Evolutionary conservation across 1,140 invertebrate species (phyloP), one percentile per base, ranked within the genome.

Genomic region (Dinoponera quadriceps): DNA sequence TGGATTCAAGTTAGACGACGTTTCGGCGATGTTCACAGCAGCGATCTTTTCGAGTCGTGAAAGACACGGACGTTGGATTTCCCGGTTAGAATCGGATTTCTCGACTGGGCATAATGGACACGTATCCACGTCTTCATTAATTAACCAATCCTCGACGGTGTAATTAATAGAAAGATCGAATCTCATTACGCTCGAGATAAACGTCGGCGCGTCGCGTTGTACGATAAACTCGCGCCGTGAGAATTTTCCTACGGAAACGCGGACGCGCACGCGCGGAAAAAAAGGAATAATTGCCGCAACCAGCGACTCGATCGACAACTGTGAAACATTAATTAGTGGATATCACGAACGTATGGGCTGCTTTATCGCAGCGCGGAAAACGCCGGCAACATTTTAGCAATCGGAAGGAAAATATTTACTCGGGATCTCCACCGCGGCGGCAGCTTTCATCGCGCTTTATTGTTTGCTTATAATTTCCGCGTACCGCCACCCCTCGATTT

Each of bases 61-160:
- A 25, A n/a, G 29, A 38, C 20, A 27, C 69, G 57, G 29, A 14
- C 27, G 57, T 22, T n/a, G n/a, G 22, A 69, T 29, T 29, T 48
- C 22, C 1, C 33, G 33, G 25, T 2, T 78, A n/a, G 54, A 59
- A 20, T 20, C 25, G 13, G 18, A 69, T 29, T 29, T 48, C 22
- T 5, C 33, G 33, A 33, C 9, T 78, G n/a, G 29, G 38, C 13
- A 0, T 0, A 7, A 33, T n/a, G 27, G 54, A 59, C 54, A 54
- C 9, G 3, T n/a, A 65, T 54, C n/a, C 38, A 20, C 9, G 49
- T 78, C 20, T 68, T 78, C 51, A 57, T 69, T 59, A 80, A 80
- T 69, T 44, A 22, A 80, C 14, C 65, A 27, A 69, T 55, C 29
- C 68, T 5, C 20, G 44, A n/a, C 20, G 22, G 33, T 55, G 44